Base-by-base conservation (phyloP, 2,797 vertebrate species). In the Diplodus sargus region DNA sequence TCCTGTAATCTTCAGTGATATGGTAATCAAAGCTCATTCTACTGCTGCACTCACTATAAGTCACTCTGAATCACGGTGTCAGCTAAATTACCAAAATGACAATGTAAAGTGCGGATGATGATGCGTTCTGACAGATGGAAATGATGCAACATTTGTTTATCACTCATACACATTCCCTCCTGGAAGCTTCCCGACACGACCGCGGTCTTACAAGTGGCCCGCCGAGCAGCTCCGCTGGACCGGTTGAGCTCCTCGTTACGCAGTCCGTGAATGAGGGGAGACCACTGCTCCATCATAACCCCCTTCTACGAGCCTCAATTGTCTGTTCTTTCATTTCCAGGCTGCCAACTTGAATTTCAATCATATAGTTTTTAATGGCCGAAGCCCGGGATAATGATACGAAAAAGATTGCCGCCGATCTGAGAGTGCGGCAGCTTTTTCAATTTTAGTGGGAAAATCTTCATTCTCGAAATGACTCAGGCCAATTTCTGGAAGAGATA, bases 91-190 rank as follows among this genome's bases (percentile, higher is more conserved):
- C 57, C 39, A 11, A 68, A 74, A 86, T 57, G 70, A 81, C 66
- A 83, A 76, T 73, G 68, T 58, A 78, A 89, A 68, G 63, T 83
- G 82, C 56, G 59, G 79, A 87, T 42, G 78, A 54, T 70, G 78
- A 78, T 81, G 57, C 42, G 45, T 34, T 66, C 53, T 74, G 76
- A 76, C 81, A 79, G 70, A 80, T 74, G 78, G 81, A 80, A 74
- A 39, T 73, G 57, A 63, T 51, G 67, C 70, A 84, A 76, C 64
- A 68, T 75, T 85, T 78, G 70, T 72, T 79, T 74, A 65, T 65
- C 48, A 18, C 34, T 61, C 64, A 16, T 28, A 20, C 72, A 76
- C 75, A 64, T 70, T 67, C 53, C 58, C 52, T 64, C 63, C 59
- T 75, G 79, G 54, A 57, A 48, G 51, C 67, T 43, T 28, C 39